These are phyloP conservation scores for Seira ritae DNA, from an alignment of 2,888 invertebrate species.

Conservation along the genomic window DNA sequence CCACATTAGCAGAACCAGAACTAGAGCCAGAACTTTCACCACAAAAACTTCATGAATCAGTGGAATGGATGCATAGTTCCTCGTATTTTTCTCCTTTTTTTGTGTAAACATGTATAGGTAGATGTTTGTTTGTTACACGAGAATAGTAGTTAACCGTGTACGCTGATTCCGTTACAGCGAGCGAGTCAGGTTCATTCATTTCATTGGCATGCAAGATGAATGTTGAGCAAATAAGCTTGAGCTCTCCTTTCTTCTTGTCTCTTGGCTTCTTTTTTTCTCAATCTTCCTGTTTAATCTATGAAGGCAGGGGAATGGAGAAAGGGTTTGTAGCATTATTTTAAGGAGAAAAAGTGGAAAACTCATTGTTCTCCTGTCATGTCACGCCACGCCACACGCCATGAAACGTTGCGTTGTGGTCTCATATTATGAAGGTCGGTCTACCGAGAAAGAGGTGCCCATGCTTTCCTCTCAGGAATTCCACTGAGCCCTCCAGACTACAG, in stretches of 20 bases:
- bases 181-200: constrained; percentile 5
- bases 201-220: constrained; percentile 11
- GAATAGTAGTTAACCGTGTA: background rate
- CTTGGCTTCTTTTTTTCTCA: constrained; percentile 4
- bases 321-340: constrained; percentile 4
- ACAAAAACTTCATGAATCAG: constrained; percentile 7
- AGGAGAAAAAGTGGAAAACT: background rate
- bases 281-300: constrained; percentile 7
- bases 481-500: background rate
- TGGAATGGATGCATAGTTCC: background rate
- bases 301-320: background rate
- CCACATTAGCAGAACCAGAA: background rate
- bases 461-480: background rate
- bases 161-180: background rate
- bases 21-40: constrained; percentile 7
- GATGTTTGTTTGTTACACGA: background rate
- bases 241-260: background rate
- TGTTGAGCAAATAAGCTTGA: background rate
- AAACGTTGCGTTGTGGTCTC: constrained; percentile 5
- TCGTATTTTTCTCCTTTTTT: background rate
- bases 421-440: background rate
- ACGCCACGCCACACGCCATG: constrained; percentile 11
- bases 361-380: constrained; percentile 1
- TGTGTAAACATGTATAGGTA: background rate
- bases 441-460: background rate